A percentile compares a stretch with the other conserved stretches of the same genome.
Evolutionary conservation across 2,113 vertebrate genomes (phyloP).

Genomic region (Halichoeres trimaculatus): DNA sequence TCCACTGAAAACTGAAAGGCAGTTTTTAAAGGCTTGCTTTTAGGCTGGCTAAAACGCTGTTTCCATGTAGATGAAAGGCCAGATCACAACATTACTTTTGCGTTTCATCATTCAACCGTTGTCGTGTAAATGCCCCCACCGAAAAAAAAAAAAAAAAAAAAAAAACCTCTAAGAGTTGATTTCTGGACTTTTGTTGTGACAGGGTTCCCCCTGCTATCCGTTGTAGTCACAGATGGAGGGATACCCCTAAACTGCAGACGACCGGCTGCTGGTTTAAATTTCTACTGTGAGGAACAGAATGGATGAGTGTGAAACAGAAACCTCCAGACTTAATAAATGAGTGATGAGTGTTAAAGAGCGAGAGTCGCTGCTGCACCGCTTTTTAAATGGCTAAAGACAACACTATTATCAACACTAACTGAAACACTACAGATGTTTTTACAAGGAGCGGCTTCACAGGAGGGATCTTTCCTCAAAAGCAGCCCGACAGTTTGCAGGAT

Average conservation of each 20-base stretch:
- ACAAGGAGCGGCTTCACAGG: neutral
- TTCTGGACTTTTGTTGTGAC: neutral
- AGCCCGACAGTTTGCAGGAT: neutral
- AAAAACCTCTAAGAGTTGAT: no score
- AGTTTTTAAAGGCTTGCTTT: no score
- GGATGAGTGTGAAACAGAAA: conserved; percentile 23
- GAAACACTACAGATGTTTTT: neutral
- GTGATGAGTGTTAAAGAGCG: conserved; percentile 31
- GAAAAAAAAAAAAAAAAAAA: no score
- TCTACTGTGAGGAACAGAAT: conserved; percentile 8
- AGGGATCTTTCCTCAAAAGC: neutral
- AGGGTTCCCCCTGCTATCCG: neutral
- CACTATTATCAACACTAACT: neutral
- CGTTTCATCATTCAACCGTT: no score
- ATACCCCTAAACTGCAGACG: conserved; percentile 8
- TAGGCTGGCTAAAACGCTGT: no score
- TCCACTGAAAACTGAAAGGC: no score
- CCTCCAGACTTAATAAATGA: conserved; percentile 13
- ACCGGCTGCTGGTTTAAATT: conserved; percentile 21
- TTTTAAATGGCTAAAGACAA: conserved; percentile 12
- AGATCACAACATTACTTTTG: no score
- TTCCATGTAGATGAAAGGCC: no score
- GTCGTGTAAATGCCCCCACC: no score
- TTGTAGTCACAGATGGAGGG: neutral
- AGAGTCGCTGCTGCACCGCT: neutral